A percentile compares a stretch with the other conserved stretches of the same genome.
Conservation (phyloP, 2,888 invertebrate genomes). For the Platycnemis pennipes region DNA sequence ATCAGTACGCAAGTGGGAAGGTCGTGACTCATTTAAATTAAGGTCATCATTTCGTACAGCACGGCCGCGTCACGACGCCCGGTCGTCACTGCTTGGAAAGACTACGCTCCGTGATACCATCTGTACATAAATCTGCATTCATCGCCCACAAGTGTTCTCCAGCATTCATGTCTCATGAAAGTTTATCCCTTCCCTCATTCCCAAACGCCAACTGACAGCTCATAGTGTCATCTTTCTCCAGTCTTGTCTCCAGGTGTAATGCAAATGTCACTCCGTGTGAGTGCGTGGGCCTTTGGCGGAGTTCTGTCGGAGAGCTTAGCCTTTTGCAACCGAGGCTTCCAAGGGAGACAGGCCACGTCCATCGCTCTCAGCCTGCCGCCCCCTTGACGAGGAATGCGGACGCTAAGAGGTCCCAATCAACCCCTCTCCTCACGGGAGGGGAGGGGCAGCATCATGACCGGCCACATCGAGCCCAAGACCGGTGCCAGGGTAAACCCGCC, state of each 20-base stretch:
- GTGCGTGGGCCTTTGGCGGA: neutral
- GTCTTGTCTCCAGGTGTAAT: conserved; percentile 21
- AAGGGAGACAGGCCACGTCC: neutral
- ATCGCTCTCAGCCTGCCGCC: conserved; percentile 1
- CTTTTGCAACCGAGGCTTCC: neutral
- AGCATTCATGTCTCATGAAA: neutral
- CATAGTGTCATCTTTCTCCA: conserved; percentile 32
- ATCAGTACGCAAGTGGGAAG: neutral
- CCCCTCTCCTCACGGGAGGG: neutral
- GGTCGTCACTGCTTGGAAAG: neutral
- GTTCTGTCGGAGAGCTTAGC: neutral
- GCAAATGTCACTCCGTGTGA: neutral
- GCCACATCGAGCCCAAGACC: neutral
- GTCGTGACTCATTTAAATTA: neutral
- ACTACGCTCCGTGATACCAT: neutral
- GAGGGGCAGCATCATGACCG: no score
- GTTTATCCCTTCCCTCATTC: neutral
- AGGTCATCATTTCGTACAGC: neutral
- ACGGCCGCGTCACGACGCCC: neutral
- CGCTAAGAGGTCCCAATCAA: neutral
- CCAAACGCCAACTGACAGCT: conserved; percentile 9
- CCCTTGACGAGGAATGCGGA: neutral
- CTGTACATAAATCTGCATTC: neutral
- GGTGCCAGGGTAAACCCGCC: neutral
- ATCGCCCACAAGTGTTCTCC: neutral